A percentile compares a stretch with the other conserved stretches of the same genome.
phyloP scores from a whole-genome alignment of 2,888 invertebrate genomes.

The Eustalomyia histrio region DNA sequence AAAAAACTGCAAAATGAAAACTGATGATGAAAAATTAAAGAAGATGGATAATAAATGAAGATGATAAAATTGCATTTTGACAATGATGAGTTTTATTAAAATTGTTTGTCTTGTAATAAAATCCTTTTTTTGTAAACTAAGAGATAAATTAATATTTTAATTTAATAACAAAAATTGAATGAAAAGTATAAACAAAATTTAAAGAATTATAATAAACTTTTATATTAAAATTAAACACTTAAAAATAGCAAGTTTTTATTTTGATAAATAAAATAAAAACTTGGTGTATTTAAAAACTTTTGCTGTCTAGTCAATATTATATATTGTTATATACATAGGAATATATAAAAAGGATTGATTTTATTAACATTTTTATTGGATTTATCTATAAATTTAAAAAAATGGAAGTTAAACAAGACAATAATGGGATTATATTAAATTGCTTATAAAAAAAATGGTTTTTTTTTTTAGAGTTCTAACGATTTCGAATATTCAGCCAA shows the following conservation, averaged over 20 bases:
- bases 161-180: conserved; percentile 13
- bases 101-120: conserved; percentile 1
- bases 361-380: conserved; percentile 22
- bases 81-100: conserved; percentile 35
- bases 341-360: conserved; percentile 5
- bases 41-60: conserved; percentile 36
- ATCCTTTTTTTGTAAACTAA: background rate
- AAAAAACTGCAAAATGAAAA: conserved; percentile 13
- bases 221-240: background rate
- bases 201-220: background rate
- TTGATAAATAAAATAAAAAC: background rate
- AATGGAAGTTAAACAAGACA: no score
- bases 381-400: background rate
- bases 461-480: no score
- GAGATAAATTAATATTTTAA: conserved; percentile 24
- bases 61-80: conserved; percentile 53
- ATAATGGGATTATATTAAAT: no score
- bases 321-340: background rate
- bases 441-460: no score
- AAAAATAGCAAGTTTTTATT: background rate
- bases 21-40: conserved; percentile 15
- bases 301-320: conserved; percentile 11
- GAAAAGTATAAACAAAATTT: background rate
- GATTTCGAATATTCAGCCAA: no score
- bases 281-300: background rate